Base-by-base conservation (phyloP, 1,140 invertebrate species). In the Calycopis cecrops region DNA sequence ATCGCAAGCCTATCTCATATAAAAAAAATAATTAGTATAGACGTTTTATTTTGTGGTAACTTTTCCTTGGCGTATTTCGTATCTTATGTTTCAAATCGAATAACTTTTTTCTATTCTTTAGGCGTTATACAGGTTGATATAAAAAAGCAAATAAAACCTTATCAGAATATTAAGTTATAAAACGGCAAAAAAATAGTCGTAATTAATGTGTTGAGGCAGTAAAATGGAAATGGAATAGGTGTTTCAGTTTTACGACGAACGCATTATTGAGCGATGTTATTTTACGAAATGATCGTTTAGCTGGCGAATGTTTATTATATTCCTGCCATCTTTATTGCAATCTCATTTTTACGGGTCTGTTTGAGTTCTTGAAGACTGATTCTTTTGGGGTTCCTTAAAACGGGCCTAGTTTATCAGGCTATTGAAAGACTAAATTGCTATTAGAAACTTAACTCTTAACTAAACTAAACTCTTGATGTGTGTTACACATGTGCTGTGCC, bases 161-260 rank as follows among this genome's bases (percentile, higher is more conserved):
- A 76, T 70, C 67, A 63, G 58, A 64, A 71, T 73, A 70, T 72
- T 67, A 67, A 73, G 67, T 33, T 61, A 64, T 60, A 38, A 59
- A 57, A 66, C 60, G 65, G 69, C 21, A 63, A 73, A 66, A 70
- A 68, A 59, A 60, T 62, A 59, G 61, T 55, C 44, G 64, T 80
- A 80, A 79, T 80, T 77, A 77, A 76, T 71, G 59, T 55, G 57
- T 66, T 71, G 70, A 67, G 52, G 69, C 65, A 63, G 63, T 83
- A 79, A 83, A 80, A 53, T 64, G 56, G 52, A 67, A 56, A 60
- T 65, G 71, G 71, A 82, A 79, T 79, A 73, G 68, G 66, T 72
- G 71, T 78, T 79, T 69, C 65, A 65, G 72, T 72, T 76, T 76
- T 79, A 57, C 63, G 60, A 57, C 63, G 57, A 69, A 63, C 63